Evolutionary conservation across 2,888 invertebrate species (phyloP).

Genomic region (Drosophila limbata): DNA sequence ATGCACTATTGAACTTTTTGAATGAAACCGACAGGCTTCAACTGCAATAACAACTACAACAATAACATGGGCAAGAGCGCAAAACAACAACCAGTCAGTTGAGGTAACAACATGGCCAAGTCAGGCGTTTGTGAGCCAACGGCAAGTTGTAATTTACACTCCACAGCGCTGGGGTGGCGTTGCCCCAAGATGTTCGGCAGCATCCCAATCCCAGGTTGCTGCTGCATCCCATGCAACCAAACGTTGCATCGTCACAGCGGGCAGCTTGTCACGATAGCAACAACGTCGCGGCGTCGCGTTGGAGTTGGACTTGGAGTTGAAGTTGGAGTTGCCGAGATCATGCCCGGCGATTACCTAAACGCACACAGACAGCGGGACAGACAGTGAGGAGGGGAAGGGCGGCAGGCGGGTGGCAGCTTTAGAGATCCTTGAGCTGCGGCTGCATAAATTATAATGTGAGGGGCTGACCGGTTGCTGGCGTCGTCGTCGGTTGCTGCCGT

Average conservation of each 20-base stretch:
- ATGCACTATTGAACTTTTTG: conserved; percentile 80
- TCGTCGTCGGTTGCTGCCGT: conserved; percentile 31
- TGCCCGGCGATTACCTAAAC: conserved; percentile 80
- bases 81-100: conserved; percentile 39
- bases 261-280: conserved; percentile 75
- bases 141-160: conserved; percentile 80
- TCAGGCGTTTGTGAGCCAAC: conserved; percentile 64
- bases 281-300: conserved; percentile 25
- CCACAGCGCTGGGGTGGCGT: conserved; percentile 71
- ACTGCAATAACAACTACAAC: conserved; percentile 34
- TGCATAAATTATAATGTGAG: conserved; percentile 76
- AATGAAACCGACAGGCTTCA: conserved; percentile 79
- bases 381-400: background rate
- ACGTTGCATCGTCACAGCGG: conserved; percentile 63
- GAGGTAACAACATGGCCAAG: conserved; percentile 54
- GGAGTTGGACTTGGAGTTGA: conserved; percentile 49
- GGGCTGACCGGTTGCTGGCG: conserved; percentile 72
- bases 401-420: conserved; percentile 9
- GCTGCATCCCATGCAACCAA: conserved; percentile 42
- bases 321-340: conserved; percentile 64
- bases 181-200: conserved; percentile 49
- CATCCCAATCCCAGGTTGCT: conserved; percentile 1
- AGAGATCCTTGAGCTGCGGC: conserved; percentile 76
- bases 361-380: conserved; percentile 53
- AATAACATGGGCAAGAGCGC: conserved; percentile 12